These are phyloP conservation scores for Spermophilus dauricus DNA, from an alignment of 2,113 vertebrate genomes.

Conservation along the genomic window DNA sequence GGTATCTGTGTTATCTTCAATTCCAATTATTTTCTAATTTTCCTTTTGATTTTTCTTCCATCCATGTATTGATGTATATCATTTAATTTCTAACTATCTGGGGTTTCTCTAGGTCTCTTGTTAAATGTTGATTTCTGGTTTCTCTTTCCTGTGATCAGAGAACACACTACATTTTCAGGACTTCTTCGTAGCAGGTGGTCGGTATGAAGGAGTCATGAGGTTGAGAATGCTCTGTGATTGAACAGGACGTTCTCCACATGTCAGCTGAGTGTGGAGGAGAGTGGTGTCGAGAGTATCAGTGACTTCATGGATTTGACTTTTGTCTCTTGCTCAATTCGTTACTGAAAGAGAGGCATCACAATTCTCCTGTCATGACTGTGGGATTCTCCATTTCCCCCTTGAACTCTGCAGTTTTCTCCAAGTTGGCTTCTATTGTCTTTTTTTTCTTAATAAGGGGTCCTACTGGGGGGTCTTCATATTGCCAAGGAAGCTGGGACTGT, in stretches of 20 bases:
- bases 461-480: not conserved
- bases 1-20: not conserved
- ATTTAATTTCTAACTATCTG: slow-evolving; percentile 36
- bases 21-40: slow-evolving; percentile 48
- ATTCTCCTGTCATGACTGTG: not conserved
- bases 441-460: not conserved
- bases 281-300: not conserved
- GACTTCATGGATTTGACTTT: not conserved
- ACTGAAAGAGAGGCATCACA: not conserved
- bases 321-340: not conserved
- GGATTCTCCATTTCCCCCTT: not conserved
- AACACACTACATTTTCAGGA: not conserved
- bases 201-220: not conserved
- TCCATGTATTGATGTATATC: not conserved
- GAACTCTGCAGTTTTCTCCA: not conserved
- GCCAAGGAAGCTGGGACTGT: not conserved
- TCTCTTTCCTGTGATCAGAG: not conserved
- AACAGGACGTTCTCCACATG: not conserved
- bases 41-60: slow-evolving; percentile 39
- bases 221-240: not conserved
- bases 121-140: slow-evolving; percentile 12
- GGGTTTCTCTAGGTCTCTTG: not conserved
- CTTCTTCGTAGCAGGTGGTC: not conserved
- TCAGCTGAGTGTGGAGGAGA: not conserved
- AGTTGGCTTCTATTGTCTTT: not conserved